Evolutionary conservation across 2,888 invertebrate genomes (phyloP).

Genomic region (Drosophila prostipennis): DNA sequence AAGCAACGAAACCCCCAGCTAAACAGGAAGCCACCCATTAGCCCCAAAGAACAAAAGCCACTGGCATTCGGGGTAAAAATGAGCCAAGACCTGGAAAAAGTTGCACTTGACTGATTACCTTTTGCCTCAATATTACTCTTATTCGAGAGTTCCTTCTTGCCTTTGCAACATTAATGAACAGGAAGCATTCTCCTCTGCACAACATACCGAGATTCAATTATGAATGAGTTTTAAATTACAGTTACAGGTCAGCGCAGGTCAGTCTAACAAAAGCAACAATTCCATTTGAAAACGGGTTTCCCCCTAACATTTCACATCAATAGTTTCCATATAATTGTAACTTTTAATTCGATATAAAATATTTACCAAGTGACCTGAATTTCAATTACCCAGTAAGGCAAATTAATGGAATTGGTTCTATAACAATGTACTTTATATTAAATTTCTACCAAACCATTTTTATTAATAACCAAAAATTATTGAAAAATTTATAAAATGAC

Average conservation of each 20-base stretch:
- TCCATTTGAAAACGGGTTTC: background rate
- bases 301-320: background rate
- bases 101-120: constrained; percentile 69
- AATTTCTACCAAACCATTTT: background rate
- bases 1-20: constrained; percentile 65
- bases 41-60: constrained; percentile 47
- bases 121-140: constrained; percentile 11
- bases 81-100: constrained; percentile 27
- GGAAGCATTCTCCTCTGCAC: constrained; percentile 51
- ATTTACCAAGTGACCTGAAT: background rate
- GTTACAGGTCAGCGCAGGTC: constrained; percentile 39
- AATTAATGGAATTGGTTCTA: no score
- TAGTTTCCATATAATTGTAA: background rate
- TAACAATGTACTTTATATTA: no score
- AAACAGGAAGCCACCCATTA: constrained; percentile 77
- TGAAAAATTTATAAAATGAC: background rate
- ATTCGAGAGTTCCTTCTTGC: constrained; percentile 20
- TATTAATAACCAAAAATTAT: background rate
- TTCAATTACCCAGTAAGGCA: background rate
- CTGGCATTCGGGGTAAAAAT: constrained; percentile 32
- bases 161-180: constrained; percentile 65
- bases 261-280: constrained; percentile 2
- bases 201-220: constrained; percentile 70
- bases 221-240: constrained; percentile 72
- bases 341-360: background rate